Evolutionary conservation across 2,888 invertebrate genomes (phyloP), one percentile per base, ranked within the genome.

Genomic region (Drosophila nigricruria): DNA sequence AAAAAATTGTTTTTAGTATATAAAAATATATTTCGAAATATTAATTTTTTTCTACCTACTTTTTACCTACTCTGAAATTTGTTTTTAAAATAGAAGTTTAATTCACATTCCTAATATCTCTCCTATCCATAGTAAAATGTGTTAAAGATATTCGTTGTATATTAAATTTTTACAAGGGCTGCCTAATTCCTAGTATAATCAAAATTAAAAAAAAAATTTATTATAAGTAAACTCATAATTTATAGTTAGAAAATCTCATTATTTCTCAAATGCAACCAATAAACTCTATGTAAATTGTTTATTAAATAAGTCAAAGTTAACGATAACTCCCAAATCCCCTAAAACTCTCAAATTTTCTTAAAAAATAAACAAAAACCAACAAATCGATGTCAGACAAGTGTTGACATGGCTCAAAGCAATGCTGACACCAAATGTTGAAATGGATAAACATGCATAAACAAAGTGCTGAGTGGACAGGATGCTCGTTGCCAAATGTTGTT

Each of bases 361-460:
- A 53, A 20, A 9, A n/a, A 1, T 23, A 14, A 34, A 53, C 12
- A 9, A n/a, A 1, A 38, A 45, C 30, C 14, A 16, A 18, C 40
- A 54, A 54, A 57, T 64, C 49, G 36, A 47, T 50, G 10, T n/a
- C 43, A 27, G 49, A 50, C 43, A 42, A 65, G 76, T 77, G 60
- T 67, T 58, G 53, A 56, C 40, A 43, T 6, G 49, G 49, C 38
- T 27, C 42, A 27, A 34, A 38, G 10, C 58, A 25, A 20, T 58
- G 62, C n/a, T 49, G 42, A 27, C 32, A 63, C 58, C 25, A 23
- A 47, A 67, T 57, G 53, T 40, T 59, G 27, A 36, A 60, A 53
- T 23, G 49, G 69, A 57, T 63, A 79, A 74, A 53, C 79, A 64
- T 23, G 34, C 10, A 58, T 74, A 18, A 69, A 56, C 32, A 56